Conservation (phyloP, 92 coral and sea anemone genomes). For the Virgularia gustaviana region DNA sequence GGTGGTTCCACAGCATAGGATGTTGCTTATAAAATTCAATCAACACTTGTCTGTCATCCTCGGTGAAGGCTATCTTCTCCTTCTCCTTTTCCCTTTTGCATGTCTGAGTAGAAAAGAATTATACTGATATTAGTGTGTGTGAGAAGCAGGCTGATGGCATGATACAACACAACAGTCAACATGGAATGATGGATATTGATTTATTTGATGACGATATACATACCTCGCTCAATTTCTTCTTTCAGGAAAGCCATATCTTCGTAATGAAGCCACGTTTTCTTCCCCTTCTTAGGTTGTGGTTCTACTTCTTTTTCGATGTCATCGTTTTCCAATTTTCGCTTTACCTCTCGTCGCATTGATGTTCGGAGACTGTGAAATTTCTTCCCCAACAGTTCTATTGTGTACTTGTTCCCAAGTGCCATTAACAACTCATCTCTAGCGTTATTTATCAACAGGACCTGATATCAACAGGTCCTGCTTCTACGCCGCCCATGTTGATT, state of each 20-base stretch:
- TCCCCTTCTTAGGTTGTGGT: background rate
- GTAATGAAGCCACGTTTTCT: background rate
- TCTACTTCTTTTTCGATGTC: background rate
- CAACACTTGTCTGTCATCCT: slow-evolving; percentile 7
- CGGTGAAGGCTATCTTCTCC: background rate
- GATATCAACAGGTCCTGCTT: too few relatives aligned
- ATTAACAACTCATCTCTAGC: background rate
- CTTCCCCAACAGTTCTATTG: background rate
- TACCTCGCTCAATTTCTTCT: slow-evolving; percentile 8
- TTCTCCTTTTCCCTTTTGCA: slow-evolving; percentile 4
- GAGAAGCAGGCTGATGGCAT: too few relatives aligned
- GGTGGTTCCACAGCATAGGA: slow-evolving; percentile 27
- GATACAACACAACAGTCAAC: background rate
- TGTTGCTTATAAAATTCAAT: slow-evolving; percentile 23
- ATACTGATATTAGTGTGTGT: too few relatives aligned
- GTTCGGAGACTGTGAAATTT: slow-evolving; percentile 1
- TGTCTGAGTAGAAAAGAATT: background rate
- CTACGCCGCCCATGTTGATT: too few relatives aligned
- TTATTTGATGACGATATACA: too few relatives aligned
- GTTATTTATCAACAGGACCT: too few relatives aligned
- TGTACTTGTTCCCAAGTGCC: background rate
- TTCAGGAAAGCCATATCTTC: background rate
- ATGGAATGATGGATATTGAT: background rate
- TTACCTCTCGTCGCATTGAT: slow-evolving; percentile 19
- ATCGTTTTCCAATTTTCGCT: background rate